Conservation (phyloP, 2,797 vertebrate genomes). For the Cyprinella venusta region DNA sequence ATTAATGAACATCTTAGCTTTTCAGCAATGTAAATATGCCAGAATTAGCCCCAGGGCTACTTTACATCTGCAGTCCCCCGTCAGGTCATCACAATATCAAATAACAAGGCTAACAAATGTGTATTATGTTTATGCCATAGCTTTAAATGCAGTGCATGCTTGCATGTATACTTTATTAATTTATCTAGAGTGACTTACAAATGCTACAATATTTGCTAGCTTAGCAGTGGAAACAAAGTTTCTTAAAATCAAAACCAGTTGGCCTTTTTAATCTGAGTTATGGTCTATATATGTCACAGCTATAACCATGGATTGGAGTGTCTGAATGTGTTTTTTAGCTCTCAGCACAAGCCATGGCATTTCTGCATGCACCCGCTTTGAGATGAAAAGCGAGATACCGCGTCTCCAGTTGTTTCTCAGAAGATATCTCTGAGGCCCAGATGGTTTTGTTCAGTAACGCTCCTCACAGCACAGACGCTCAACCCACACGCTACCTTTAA, state of each 20-base stretch:
- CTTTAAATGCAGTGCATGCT: background rate
- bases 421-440: conserved; percentile 53
- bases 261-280: conserved; percentile 27
- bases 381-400: conserved; percentile 55
- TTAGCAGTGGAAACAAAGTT: conserved; percentile 25
- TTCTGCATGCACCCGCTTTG: conserved; percentile 14
- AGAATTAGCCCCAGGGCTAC: too few relatives aligned
- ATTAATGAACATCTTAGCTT: too few relatives aligned
- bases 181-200: background rate
- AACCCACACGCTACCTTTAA: conserved; percentile 62
- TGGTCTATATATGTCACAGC: conserved; percentile 30
- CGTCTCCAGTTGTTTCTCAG: conserved; percentile 43
- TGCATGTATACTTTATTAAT: background rate
- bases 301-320: conserved; percentile 2
- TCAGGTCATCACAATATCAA: too few relatives aligned
- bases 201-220: conserved; percentile 8
- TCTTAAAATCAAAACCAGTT: conserved; percentile 13
- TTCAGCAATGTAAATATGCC: too few relatives aligned
- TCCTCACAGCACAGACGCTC: conserved; percentile 65
- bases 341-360: conserved; percentile 21
- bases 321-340: conserved; percentile 42
- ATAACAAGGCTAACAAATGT: too few relatives aligned
- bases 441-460: conserved; percentile 43
- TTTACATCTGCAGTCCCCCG: too few relatives aligned
- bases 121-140: background rate